A percentile compares a stretch with the other conserved stretches of the same genome.
Evolutionary conservation across 2,113 vertebrate species (phyloP).

Genomic region (Rhabdornis inornatus): DNA sequence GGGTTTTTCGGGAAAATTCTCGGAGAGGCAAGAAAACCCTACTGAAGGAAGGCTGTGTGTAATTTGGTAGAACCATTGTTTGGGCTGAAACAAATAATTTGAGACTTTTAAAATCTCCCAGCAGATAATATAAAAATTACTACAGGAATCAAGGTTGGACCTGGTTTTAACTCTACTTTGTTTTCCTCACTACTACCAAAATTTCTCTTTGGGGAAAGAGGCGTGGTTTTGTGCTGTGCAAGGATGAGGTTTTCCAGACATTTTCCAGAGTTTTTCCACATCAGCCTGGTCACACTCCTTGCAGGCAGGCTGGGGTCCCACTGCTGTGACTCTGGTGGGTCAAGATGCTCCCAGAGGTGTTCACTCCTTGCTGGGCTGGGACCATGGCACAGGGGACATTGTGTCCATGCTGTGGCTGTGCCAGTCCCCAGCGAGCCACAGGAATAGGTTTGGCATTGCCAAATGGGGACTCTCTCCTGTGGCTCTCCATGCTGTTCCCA

Average conservation of each 20-base stretch:
- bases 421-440: accelerated
- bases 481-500: background rate
- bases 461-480: accelerated
- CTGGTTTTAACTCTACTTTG: accelerated
- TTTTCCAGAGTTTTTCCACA: accelerated
- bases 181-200: background rate
- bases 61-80: background rate
- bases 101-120: background rate
- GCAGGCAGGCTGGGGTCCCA: background rate
- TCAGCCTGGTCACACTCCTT: background rate
- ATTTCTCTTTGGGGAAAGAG: background rate
- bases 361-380: background rate
- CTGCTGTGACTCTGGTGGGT: background rate
- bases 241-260: accelerated
- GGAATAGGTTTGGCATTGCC: accelerated
- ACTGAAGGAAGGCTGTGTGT: background rate
- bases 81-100: background rate
- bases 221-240: accelerated
- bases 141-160: background rate
- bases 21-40: background rate
- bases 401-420: accelerated
- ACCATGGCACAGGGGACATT: accelerated
- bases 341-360: background rate
- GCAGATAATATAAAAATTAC: background rate
- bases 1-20: background rate